Evolutionary conservation across 1,140 invertebrate species (phyloP).

Genomic region (Ptiloglossa arizonensis): DNA sequence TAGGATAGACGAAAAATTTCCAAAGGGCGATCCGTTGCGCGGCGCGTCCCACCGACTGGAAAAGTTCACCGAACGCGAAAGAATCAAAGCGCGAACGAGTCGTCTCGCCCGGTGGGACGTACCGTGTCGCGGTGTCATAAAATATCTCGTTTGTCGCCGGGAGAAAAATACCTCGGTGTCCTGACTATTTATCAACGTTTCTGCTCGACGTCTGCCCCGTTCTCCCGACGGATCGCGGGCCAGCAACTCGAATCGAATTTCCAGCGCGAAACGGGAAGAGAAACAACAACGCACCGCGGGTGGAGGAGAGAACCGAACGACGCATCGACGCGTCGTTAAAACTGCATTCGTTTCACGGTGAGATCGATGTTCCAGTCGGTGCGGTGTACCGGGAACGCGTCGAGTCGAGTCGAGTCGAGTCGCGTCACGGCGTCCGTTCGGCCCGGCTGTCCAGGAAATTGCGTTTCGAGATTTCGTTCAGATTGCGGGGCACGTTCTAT

Average conservation of each 20-base stretch:
- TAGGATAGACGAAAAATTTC: no score
- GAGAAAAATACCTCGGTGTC: not conserved
- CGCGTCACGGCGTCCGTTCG: constrained; percentile 38
- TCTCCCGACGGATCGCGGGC: not conserved
- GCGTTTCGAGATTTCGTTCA: constrained; percentile 70
- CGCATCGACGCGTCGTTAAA: constrained; percentile 58
- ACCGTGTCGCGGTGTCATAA: not conserved
- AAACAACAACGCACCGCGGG: not conserved
- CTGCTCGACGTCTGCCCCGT: not conserved
- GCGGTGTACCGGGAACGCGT: constrained; percentile 7
- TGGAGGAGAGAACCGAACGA: not conserved
- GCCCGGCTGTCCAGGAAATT: constrained; percentile 69
- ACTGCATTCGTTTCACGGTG: constrained; percentile 30
- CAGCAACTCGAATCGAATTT: not conserved
- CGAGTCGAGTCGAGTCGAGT: not conserved
- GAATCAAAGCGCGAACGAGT: no score
- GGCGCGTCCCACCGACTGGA: no score
- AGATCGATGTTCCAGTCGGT: constrained; percentile 50
- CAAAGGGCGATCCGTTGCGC: no score
- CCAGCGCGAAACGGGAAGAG: not conserved
- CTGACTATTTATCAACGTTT: constrained; percentile 5
- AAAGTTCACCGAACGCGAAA: no score
- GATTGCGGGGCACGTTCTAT: constrained; percentile 65
- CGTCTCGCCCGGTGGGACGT: no score
- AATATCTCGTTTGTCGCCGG: not conserved